Percentiles rank a stretch among this genome's conserved stretches.
phyloP scores from a whole-genome alignment of 2,113 vertebrate species.

The Anser brachyrhynchus region DNA sequence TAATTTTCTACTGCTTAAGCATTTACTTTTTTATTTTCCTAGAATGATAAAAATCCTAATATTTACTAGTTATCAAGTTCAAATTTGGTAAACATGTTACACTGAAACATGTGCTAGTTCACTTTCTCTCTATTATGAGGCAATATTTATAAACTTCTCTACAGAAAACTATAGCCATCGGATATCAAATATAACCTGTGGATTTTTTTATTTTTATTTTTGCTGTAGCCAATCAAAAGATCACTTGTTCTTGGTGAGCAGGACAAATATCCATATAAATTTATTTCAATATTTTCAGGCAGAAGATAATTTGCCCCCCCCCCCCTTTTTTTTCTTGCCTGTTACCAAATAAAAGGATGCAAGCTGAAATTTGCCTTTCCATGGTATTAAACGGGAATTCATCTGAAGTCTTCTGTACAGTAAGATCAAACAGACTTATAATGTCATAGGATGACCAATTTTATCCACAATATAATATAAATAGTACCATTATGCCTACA shows the following conservation, averaged over 20 bases:
- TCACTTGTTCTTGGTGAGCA: neutral
- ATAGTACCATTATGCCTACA: neutral
- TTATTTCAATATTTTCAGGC: neutral
- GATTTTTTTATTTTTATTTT: neutral
- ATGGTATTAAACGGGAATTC: neutral
- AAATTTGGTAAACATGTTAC: neutral
- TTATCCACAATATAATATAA: neutral
- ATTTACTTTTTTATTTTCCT: neutral
- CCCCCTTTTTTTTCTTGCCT: neutral
- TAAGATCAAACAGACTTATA: neutral
- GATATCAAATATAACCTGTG: neutral
- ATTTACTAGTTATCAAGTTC: neutral
- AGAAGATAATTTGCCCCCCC: neutral
- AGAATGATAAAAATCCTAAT: neutral
- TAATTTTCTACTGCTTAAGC: neutral
- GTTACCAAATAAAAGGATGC: neutral
- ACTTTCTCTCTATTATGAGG: neutral
- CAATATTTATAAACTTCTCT: neutral
- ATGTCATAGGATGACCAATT: neutral
- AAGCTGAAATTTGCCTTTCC: neutral
- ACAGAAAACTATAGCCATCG: neutral
- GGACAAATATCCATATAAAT: neutral
- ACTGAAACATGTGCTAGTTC: neutral
- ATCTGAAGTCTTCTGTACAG: neutral
- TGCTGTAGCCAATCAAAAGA: neutral